Base-by-base conservation (phyloP, 2,888 invertebrate genomes). In the Resseliella maxima region DNA sequence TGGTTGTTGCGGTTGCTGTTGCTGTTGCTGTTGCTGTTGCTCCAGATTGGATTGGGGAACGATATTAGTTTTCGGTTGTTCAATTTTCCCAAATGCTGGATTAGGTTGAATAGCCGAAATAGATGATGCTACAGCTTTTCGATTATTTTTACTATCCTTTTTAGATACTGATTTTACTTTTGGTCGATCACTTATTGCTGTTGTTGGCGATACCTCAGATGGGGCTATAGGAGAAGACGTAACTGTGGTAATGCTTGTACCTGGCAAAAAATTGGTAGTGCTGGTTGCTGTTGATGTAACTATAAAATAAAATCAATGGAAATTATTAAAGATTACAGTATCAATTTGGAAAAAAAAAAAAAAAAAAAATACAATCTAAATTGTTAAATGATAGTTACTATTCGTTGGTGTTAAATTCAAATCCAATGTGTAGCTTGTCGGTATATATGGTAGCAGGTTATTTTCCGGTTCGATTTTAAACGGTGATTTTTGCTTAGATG, bases 151-250 rank as follows among this genome's bases (percentile, higher is more conserved):
- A 86, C 94, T 94, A 90, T 95, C 96, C 90, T 96, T 96, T 90
- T 96, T 95, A 86, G 95, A 94, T 86, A 94, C 94, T 72, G 95
- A 94, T 91, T 96, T 96, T 83, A 95, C 96, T 91, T 96, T 96
- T 87, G 96, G 95, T 89, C 96, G 94, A 91, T 96, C 96, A 92
- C 95, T 95, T 89, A 96, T 95, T 88, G 95, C 95, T 87, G 95
- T 95, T 89, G 93, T 94, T 92, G 94, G 92, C 36, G 91, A 90
- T 50, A 91, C 91, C 88, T 91, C 91, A 10, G 91, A 91, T 36
- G 91, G 91, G 87, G 91, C 91, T 81, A 91, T 90, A 87, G 90
- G 89, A 86, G 88, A 88, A 86, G 87, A 87, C 45, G 87, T 86
- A 86, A 87, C 87, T 5, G 46, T 46, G 86, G 87, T 86, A 35